Percentiles rank a stretch among this genome's conserved stretches.
These are phyloP conservation scores for Ennomos erosarius DNA, from an alignment of 2,888 invertebrate genomes.

Conservation along the genomic window DNA sequence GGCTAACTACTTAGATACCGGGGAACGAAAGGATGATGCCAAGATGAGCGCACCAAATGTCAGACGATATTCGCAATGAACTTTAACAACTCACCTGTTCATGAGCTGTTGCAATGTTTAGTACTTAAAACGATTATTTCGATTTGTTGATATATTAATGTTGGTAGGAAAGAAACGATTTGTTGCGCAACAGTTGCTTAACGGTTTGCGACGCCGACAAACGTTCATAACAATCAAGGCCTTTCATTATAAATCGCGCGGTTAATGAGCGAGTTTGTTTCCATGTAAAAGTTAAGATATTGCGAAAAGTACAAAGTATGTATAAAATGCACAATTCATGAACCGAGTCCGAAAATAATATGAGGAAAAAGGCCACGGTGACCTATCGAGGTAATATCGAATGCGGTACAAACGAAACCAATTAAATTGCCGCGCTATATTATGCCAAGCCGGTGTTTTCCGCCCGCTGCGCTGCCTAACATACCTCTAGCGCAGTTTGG, in stretches of 20 bases:
- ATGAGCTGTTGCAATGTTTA: slow-evolving; percentile 40
- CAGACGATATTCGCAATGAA: slow-evolving; percentile 66
- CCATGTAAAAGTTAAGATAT: slow-evolving; percentile 32
- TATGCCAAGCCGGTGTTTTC: slow-evolving; percentile 31
- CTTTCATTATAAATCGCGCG: slow-evolving; percentile 55
- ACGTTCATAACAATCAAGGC: slow-evolving; percentile 60
- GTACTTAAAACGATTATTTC: slow-evolving; percentile 32
- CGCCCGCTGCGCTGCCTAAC: slow-evolving; percentile 47
- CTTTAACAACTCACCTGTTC: slow-evolving; percentile 55
- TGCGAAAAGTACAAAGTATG: slow-evolving; percentile 18
- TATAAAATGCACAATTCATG: slow-evolving; percentile 22
- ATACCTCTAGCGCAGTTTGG: slow-evolving; percentile 53
- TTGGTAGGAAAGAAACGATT: slow-evolving; percentile 46
- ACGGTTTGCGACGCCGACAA: slow-evolving; percentile 49
- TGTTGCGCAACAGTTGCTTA: slow-evolving; percentile 61
- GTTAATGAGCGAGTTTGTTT: slow-evolving; percentile 52
- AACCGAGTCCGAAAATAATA: slow-evolving; percentile 32
- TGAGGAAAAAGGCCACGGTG: slow-evolving; percentile 50
- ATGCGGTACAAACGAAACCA: slow-evolving; percentile 56
- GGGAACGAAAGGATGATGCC: slow-evolving; percentile 75
- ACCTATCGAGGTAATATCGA: slow-evolving; percentile 56
- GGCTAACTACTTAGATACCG: slow-evolving; percentile 63
- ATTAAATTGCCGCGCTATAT: slow-evolving; percentile 57
- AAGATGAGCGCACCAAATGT: slow-evolving; percentile 72
- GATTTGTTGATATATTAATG: slow-evolving; percentile 46